Percentiles rank a stretch among this genome's conserved stretches.
Conservation (phyloP, 2,797 vertebrate species). For the Lutra lutra region DNA sequence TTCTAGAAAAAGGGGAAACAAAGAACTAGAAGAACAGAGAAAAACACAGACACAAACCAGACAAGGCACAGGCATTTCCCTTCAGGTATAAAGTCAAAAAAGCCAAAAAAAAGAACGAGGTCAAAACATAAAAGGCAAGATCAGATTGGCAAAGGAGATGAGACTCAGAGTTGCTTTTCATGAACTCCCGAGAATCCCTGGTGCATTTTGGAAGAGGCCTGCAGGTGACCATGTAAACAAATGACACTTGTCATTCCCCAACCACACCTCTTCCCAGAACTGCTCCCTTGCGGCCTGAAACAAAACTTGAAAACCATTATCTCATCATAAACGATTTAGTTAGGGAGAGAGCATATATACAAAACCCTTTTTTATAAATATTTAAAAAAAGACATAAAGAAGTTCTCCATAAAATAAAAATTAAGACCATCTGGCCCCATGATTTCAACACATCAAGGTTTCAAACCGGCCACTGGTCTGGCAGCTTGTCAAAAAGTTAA, state of each 20-base stretch:
- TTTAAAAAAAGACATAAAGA: neutral
- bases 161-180: neutral
- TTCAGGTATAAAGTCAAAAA: neutral
- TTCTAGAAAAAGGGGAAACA: neutral
- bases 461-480: neutral
- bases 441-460: constrained; percentile 20
- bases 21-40: neutral
- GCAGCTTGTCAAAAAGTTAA: neutral
- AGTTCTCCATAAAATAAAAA: constrained; percentile 44
- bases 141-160: neutral
- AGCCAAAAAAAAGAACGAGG: neutral
- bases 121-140: neutral
- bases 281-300: neutral
- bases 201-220: neutral
- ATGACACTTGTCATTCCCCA: too few species aligned
- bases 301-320: neutral
- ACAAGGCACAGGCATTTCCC: neutral
- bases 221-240: neutral
- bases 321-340: neutral
- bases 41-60: neutral
- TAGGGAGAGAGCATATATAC: neutral
- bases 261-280: neutral
- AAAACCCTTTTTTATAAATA: neutral
- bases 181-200: neutral
- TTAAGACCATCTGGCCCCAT: constrained; percentile 7